Base-by-base conservation (phyloP, 1,140 invertebrate species). In the Drosophila mauritiana region DNA sequence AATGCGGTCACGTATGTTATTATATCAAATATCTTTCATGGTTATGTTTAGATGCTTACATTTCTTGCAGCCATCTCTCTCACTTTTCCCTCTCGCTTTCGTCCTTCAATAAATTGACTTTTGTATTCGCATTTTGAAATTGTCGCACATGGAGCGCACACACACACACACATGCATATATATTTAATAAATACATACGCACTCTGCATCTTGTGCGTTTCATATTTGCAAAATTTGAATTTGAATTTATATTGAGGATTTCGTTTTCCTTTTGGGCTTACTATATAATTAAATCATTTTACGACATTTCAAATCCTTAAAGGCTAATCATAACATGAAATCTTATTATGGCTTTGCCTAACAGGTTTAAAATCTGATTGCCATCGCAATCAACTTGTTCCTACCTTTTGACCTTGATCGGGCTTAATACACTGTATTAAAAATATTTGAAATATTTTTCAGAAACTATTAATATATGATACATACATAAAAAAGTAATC, bases 1-100 rank as follows among this genome's bases (percentile, higher is more conserved):
- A 90, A 91, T 90, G 90, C 76, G 77, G 88, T 90, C 88, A 90
- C 88, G 88, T 90, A 91, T 91, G 82, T 91, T 90, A 90, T 90
- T 90, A 90, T 83, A 83, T 63, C 82, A 90, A 90, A 90, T 90
- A 82, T 89, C 79, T 89, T 78, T 88, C 80, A 83, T 83, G 75
- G 83, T 79, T 88, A 82, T 86, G 83, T 86, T 88, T 86, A 88
- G 86, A 73, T 81, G 78, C 45, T 56, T 31, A 59, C 79, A 51
- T 80, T 64, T 78, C 81, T 65, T 46, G 53, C 62, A 15, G 40
- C 42, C 25, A 39, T 62, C 48, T 39, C 58, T 54, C 55, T 48
- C 53, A 7, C 40, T 0, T 17, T 40, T 11, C 25, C 63, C 31
- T 31, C 63, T 20, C 42, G 17, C 22, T 57, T 40, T n/a, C 27